Base-by-base conservation (phyloP, 64 coral and sea anemone genomes). In the Stylophora pistillata region DNA sequence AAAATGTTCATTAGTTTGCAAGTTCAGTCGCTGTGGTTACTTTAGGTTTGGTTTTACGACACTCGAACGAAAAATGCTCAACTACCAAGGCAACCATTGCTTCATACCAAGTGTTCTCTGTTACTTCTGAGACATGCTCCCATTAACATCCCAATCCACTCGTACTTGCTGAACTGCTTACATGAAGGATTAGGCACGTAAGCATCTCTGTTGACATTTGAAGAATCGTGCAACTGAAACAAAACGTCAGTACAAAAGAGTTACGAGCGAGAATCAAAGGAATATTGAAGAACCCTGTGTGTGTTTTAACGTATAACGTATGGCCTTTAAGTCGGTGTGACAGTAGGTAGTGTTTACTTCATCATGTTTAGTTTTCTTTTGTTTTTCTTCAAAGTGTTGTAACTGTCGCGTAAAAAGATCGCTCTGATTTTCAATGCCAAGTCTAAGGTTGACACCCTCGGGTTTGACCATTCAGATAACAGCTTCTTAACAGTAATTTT, bases 101-200 rank as follows among this genome's bases (percentile, higher is more conserved):
- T 65, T 63, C 91, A 74, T 59, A 96, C 94, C 75, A 96, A 65
- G 66, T 96, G 94, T 87, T 99, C 97, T 78, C 90, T 92, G 5
- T 93, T 94, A 77, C 94, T 96, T 21, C 97, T 82, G 20, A 99
- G 87, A 34, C 93, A 95, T 4, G 74, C 97, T 31, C 97, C 97
- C 97, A 99, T 99, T 31, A 99, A 71, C 97, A 99, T 95, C 4
- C 97, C 97, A 34, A 99, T 88, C 97, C 97, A 99, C 30, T 99
- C 97, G 41, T 92, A 92, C 76, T 99, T 95, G 23, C 76, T 82
- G 58, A 93, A 93, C 53, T 95, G 89, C 56, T 92, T 87, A 78
- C 97, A 99, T 9, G 97, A 99, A 55, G 97, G 90, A 69, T 94
- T 95, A 13, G 97, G 97, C 2, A 95, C 71, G 64, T 99, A 99